Evolutionary conservation across 2,888 invertebrate genomes (phyloP).

Genomic region (Hybos culiciformis): DNA sequence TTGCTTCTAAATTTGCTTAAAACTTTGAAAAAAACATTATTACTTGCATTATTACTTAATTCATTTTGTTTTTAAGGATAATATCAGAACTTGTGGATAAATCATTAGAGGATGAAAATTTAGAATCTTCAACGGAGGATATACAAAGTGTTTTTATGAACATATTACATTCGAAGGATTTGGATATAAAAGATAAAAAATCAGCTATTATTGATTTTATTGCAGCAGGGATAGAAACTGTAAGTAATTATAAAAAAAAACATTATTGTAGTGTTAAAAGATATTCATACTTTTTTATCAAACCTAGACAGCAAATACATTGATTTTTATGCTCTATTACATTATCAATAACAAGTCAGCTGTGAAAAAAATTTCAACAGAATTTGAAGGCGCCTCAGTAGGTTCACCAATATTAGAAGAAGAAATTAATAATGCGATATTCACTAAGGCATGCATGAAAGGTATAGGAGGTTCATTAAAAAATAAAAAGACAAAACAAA

Average conservation of each 20-base stretch:
- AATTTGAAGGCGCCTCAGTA: slow-evolving; percentile 42
- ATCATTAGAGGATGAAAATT: slow-evolving; percentile 43
- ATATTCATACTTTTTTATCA: slow-evolving; percentile 6
- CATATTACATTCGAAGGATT: slow-evolving; percentile 53
- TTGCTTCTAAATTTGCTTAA: no score
- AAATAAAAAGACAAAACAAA: no score
- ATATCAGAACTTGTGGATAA: slow-evolving; percentile 65
- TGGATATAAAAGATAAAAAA: slow-evolving; percentile 69
- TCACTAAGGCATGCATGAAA: slow-evolving; percentile 57
- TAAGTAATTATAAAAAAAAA: slow-evolving; percentile 31
- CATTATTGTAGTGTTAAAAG: no score
- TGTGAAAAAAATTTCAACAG: slow-evolving; percentile 51
- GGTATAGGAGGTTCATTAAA: no score
- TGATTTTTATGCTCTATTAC: slow-evolving; percentile 63
- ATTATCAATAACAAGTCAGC: slow-evolving; percentile 53
- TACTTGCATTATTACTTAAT: neutral
- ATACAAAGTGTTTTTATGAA: slow-evolving; percentile 61
- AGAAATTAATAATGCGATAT: slow-evolving; percentile 50
- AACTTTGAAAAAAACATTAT: no score
- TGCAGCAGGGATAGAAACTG: slow-evolving; percentile 76
- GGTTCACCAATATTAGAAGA: slow-evolving; percentile 44
- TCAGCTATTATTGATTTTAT: slow-evolving; percentile 77
- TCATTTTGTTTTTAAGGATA: slow-evolving; percentile 41
- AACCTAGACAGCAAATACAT: slow-evolving; percentile 61
- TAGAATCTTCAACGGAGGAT: slow-evolving; percentile 38